phyloP scores from a whole-genome alignment of 2,113 vertebrate species.

The Cranoglanis bouderius region DNA sequence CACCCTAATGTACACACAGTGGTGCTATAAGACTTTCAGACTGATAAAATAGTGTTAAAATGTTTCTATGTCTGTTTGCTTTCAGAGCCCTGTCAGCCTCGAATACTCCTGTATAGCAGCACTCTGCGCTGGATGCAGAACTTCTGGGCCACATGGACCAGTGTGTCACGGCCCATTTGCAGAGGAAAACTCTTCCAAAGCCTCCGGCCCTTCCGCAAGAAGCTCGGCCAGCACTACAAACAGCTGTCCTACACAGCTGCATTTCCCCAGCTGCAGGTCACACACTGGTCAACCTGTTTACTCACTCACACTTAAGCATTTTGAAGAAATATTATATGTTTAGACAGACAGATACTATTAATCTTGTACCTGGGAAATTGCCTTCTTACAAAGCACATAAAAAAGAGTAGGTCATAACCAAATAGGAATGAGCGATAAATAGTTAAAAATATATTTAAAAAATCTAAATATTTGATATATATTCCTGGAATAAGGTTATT shows the following conservation, averaged over 20 bases:
- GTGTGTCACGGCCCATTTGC: slow-evolving; percentile 92
- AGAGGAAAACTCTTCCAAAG: slow-evolving; percentile 94
- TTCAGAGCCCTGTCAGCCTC: slow-evolving; percentile 83
- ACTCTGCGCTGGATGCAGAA: slow-evolving; percentile 99
- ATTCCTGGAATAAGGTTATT: neutral
- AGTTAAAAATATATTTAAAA: neutral
- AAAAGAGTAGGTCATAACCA: neutral
- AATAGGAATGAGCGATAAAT: neutral
- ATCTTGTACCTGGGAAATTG: neutral
- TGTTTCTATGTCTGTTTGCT: neutral
- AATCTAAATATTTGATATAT: neutral
- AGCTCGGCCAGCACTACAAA: slow-evolving; percentile 96
- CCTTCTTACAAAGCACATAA: neutral
- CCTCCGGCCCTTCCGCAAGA: slow-evolving; percentile 87
- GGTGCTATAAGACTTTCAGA: neutral
- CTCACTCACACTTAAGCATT: neutral
- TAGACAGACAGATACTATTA: neutral
- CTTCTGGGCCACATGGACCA: slow-evolving; percentile 97
- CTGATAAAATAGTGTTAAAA: neutral
- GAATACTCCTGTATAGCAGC: slow-evolving; percentile 95
- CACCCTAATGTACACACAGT: neutral
- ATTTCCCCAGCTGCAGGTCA: slow-evolving; percentile 91
- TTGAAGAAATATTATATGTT: neutral
- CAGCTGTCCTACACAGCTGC: slow-evolving; percentile 91
- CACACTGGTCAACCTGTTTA: neutral